Evolutionary conservation across 2,797 vertebrate genomes (phyloP), one percentile per base, ranked within the genome.

Genomic region (Rallus crepitans): DNA sequence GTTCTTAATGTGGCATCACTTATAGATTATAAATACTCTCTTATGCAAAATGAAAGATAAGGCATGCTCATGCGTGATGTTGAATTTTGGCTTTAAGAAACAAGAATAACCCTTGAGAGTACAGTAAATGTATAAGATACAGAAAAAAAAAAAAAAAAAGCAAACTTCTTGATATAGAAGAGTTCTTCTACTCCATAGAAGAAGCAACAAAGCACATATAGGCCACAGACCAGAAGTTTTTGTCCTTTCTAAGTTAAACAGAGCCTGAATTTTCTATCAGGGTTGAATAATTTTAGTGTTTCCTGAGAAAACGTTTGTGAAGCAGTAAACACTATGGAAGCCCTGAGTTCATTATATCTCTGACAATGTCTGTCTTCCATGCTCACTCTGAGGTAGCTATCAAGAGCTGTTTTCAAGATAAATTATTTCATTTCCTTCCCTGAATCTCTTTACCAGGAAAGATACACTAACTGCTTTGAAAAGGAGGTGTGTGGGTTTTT

Each of bases 401-500:
- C 45, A 92, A 87, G 71, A 68, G 68, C 52, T 64, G 4, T 73
- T 90, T 95, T 87, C 60, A 87, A 85, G 78, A 89, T 55, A 87
- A 87, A 94, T 75, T 77, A 85, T 87, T 93, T 93, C 8, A 87
- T 93, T 90, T 95, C 71, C 52, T 82, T 73, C 33, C 19, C 37
- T 48, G 66, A 87, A 89, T 77, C 30, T 57, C 10, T 89, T 94
- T 88, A 90, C 37, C n/a, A 53, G 52, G 39, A 12, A 84, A 90
- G 73, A 79, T 59, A 56, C 19, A 48, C 11, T 28, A 85, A 33
- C 18, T 79, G 45, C 45, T 93, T 84, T 93, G 63, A 87, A 82
- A 78, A 82, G 15, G 7, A 15, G 7, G 4, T 31, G 42, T 37
- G 15, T 37, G 1, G 13, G 24, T 15, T 30, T 11, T 15, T 21